Evolutionary conservation across 1,140 invertebrate species (phyloP).

Genomic region (Amphibalanus amphitrite): DNA sequence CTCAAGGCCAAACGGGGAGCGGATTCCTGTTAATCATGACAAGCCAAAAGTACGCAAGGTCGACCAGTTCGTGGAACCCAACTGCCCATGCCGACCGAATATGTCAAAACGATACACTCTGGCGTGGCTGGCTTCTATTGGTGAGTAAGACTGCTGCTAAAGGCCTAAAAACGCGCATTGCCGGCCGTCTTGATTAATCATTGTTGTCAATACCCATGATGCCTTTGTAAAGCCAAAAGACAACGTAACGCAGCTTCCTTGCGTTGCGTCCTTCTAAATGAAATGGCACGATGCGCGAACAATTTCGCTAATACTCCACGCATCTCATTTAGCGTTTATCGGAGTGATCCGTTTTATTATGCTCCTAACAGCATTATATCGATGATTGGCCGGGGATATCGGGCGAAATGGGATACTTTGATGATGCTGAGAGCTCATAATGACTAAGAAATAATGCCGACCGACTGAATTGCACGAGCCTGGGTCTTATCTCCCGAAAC

Average conservation of each 20-base stretch:
- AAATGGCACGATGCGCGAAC: conserved; percentile 1
- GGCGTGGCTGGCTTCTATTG: conserved; percentile 63
- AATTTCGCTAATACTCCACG: too few species aligned
- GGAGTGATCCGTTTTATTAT: too few species aligned
- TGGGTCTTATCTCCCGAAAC: conserved; percentile 6
- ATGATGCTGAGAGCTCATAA: background rate
- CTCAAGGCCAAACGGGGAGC: background rate
- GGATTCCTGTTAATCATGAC: conserved; percentile 25
- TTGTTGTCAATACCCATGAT: conserved; percentile 8
- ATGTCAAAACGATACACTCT: conserved; percentile 73
- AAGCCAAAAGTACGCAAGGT: conserved; percentile 65
- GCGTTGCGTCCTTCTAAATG: background rate
- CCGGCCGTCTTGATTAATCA: background rate
- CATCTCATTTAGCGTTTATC: too few species aligned
- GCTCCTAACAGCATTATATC: background rate
- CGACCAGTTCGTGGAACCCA: conserved; percentile 68
- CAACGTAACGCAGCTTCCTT: background rate
- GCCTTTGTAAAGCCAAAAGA: background rate
- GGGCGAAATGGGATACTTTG: background rate
- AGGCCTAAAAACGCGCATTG: background rate
- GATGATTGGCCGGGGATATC: background rate
- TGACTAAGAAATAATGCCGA: too few species aligned
- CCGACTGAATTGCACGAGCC: background rate
- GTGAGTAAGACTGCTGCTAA: conserved; percentile 29
- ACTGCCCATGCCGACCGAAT: conserved; percentile 50